Conservation (phyloP, 2,888 invertebrate genomes). For the Meandrusa payeni region DNA sequence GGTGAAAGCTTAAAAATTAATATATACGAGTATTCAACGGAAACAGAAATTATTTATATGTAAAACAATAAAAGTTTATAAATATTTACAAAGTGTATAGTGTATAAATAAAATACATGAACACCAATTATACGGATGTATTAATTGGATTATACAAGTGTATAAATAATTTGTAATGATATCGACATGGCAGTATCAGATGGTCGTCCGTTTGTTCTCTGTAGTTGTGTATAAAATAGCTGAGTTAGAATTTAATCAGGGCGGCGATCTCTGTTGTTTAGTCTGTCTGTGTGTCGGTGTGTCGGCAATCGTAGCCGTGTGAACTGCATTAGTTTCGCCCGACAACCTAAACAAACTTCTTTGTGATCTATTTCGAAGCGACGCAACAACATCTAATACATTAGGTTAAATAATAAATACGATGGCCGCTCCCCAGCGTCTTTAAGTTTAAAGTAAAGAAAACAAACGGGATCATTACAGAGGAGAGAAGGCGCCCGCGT, state of each 20-base stretch:
- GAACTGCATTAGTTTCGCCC: slow-evolving; percentile 23
- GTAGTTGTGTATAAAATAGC: background rate
- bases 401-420: slow-evolving; percentile 24
- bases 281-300: slow-evolving; percentile 20
- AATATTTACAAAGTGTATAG: no score
- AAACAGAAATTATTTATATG: no score
- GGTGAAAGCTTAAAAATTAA: no score
- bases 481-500: slow-evolving; percentile 1
- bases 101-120: no score
- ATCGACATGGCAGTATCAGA: no score
- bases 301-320: slow-evolving; percentile 18
- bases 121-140: no score
- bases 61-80: no score
- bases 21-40: no score
- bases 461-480: slow-evolving; percentile 12
- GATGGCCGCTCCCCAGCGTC: slow-evolving; percentile 3
- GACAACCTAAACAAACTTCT: slow-evolving; percentile 22
- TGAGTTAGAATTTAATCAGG: slow-evolving; percentile 1
- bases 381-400: slow-evolving; percentile 21
- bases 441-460: slow-evolving; percentile 17
- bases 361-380: slow-evolving; percentile 26
- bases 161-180: no score
- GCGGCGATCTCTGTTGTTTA: slow-evolving; percentile 19
- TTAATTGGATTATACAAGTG: no score
- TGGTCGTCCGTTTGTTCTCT: no score